phyloP scores from a whole-genome alignment of 2,888 invertebrate species.

The Shargacucullia verbasci region DNA sequence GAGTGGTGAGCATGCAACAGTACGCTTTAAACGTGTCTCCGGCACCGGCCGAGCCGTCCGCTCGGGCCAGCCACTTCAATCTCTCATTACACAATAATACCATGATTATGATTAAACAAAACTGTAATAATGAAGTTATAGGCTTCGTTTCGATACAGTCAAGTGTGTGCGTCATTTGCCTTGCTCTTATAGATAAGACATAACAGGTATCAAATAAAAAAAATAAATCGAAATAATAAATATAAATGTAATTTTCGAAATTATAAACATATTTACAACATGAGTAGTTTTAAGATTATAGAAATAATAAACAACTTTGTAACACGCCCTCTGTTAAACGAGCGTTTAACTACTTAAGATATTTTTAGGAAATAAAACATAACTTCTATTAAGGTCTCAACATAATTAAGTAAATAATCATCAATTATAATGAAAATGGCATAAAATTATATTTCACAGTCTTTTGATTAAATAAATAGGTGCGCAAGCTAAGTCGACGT shows the following conservation, averaged over 20 bases:
- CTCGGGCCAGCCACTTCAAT: constrained; percentile 59
- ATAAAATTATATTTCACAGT: constrained; percentile 83
- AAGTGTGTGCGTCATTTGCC: constrained; percentile 86
- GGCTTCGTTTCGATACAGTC: constrained; percentile 38
- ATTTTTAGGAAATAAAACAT: constrained; percentile 64
- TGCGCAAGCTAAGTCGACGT: constrained; percentile 64
- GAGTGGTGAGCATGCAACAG: constrained; percentile 81
- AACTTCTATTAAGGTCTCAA: constrained; percentile 62
- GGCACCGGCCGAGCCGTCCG: constrained; percentile 53
- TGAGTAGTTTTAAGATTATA: constrained; percentile 75
- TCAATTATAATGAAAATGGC: constrained; percentile 78
- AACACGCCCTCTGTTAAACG: constrained; percentile 60
- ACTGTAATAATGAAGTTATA: constrained; percentile 32
- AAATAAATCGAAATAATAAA: constrained; percentile 82
- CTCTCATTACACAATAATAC: constrained; percentile 57
- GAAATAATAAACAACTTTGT: constrained; percentile 73
- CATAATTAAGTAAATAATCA: constrained; percentile 68
- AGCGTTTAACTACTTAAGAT: constrained; percentile 59
- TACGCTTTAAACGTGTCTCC: constrained; percentile 79
- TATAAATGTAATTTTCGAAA: constrained; percentile 85
- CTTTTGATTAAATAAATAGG: constrained; percentile 79
- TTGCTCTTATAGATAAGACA: constrained; percentile 44
- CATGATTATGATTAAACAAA: constrained; percentile 37
- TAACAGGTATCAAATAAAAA: constrained; percentile 68
- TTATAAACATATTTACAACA: constrained; percentile 86